These are phyloP conservation scores for Melanchra persicariae DNA, from an alignment of 2,888 invertebrate species.

Conservation along the genomic window DNA sequence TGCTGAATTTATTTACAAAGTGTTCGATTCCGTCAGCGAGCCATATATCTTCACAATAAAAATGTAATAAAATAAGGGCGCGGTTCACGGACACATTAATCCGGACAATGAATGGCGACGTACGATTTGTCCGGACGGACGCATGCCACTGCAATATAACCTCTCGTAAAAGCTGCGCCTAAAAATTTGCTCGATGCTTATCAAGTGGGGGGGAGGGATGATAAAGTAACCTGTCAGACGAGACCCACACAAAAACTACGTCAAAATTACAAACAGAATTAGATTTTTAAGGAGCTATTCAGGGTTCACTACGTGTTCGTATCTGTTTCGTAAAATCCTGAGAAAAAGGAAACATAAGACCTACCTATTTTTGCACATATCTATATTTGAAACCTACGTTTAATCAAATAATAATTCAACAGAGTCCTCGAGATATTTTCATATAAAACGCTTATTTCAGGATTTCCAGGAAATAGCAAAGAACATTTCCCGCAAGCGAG, in stretches of 20 bases:
- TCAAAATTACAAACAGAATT: constrained; percentile 67
- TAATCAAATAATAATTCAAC: constrained; percentile 14
- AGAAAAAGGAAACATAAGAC: not conserved
- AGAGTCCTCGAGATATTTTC: constrained; percentile 24
- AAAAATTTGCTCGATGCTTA: constrained; percentile 64
- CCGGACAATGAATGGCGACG: constrained; percentile 63
- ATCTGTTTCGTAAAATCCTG: not conserved
- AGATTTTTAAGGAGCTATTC: constrained; percentile 46
- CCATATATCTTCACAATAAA: constrained; percentile 46
- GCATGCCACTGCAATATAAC: constrained; percentile 58
- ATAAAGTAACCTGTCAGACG: constrained; percentile 72
- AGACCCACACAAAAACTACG: constrained; percentile 70
- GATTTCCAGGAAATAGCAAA: constrained; percentile 47
- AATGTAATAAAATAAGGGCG: constrained; percentile 59
- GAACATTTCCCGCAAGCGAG: constrained; percentile 41
- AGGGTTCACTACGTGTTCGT: not conserved
- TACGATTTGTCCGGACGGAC: constrained; percentile 53
- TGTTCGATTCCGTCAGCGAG: constrained; percentile 33
- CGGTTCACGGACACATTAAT: constrained; percentile 65
- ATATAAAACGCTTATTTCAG: constrained; percentile 47
- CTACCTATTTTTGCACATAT: too few relatives aligned
- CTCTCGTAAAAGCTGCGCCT: constrained; percentile 58
- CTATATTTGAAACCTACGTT: constrained; percentile 8
- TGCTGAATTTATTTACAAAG: constrained; percentile 23
- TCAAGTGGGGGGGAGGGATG: constrained; percentile 52